Conservation (phyloP, 1,140 invertebrate species). For the Maniola jurtina region DNA sequence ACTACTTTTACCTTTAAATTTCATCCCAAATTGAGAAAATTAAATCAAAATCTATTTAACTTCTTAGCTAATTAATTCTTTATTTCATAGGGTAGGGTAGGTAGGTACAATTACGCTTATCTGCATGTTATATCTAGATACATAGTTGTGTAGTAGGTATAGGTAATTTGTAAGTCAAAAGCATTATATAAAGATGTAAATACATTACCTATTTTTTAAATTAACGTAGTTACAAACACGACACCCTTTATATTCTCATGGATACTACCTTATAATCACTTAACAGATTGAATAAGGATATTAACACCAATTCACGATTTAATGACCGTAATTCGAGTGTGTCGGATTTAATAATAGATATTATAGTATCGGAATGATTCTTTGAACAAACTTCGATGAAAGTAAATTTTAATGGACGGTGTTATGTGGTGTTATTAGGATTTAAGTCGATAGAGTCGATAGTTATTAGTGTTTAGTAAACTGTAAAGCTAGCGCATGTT, state of each 20-base stretch:
- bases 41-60: too few species aligned
- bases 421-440: conserved; percentile 4
- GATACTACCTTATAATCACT: conserved; percentile 40
- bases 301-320: conserved; percentile 38
- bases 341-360: conserved; percentile 37
- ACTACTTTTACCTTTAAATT: too few species aligned
- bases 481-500: not conserved
- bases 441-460: not conserved
- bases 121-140: too few species aligned
- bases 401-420: conserved; percentile 21
- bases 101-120: too few species aligned
- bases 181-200: too few species aligned
- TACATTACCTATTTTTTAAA: not conserved
- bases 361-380: conserved; percentile 28
- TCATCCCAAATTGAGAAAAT: too few species aligned
- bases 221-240: not conserved
- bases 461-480: not conserved
- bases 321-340: conserved; percentile 40
- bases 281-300: conserved; percentile 40
- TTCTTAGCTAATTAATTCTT: too few species aligned
- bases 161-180: too few species aligned
- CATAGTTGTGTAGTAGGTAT: too few species aligned
- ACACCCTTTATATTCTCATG: conserved; percentile 20
- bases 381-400: conserved; percentile 37
- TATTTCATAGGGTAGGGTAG: too few species aligned